Percentiles rank a stretch among this genome's conserved stretches.
phyloP scores from a whole-genome alignment of 2,797 vertebrate genomes.

The Pseudochaenichthys georgianus region DNA sequence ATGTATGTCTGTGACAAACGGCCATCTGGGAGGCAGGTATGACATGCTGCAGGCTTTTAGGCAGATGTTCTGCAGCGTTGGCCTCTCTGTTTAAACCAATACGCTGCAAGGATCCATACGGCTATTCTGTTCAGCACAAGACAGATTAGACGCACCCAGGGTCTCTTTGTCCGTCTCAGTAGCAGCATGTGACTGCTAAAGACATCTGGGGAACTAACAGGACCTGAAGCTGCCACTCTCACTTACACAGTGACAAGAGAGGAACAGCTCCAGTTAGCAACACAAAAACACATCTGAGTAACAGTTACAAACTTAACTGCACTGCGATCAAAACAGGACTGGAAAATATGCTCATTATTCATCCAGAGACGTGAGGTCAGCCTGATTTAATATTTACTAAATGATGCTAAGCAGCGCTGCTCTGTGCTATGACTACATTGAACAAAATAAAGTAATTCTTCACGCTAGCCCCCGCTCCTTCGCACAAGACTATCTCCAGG shows the following conservation, averaged over 20 bases:
- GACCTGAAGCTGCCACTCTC: constrained; percentile 44
- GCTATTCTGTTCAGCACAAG: background rate
- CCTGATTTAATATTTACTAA: constrained; percentile 25
- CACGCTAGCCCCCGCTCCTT: background rate
- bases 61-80: constrained; percentile 26
- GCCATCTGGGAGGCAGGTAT: constrained; percentile 40
- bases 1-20: constrained; percentile 1
- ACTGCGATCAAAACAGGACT: constrained; percentile 29
- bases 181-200: constrained; percentile 31
- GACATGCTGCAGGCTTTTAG: background rate
- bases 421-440: constrained; percentile 12
- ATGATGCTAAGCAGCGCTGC: constrained; percentile 1
- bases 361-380: constrained; percentile 7
- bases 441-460: constrained; percentile 26
- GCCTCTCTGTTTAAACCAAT: constrained; percentile 11
- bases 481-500: constrained; percentile 9
- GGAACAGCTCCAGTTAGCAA: background rate
- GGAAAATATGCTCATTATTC: constrained; percentile 27
- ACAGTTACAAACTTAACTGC: background rate
- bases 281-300: background rate
- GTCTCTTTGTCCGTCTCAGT: constrained; percentile 13
- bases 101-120: constrained; percentile 14
- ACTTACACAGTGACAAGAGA: constrained; percentile 1
- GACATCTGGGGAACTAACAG: constrained; percentile 37
- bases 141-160: background rate